Percentiles rank a stretch among this genome's conserved stretches.
These are phyloP conservation scores for Spodoptera litura DNA, from an alignment of 1,140 invertebrate species.

Conservation along the genomic window DNA sequence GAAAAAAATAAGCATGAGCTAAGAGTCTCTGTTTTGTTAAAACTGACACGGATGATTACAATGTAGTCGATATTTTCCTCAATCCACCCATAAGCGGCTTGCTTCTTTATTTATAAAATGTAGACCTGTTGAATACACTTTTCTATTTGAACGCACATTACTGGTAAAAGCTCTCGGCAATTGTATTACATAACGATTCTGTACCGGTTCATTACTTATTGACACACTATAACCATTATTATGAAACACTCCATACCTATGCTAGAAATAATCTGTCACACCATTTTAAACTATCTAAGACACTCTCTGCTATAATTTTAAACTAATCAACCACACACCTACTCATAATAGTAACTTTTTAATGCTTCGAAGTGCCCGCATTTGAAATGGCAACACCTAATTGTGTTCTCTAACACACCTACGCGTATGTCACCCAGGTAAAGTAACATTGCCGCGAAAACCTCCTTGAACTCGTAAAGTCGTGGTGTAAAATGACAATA, in stretches of 20 bases:
- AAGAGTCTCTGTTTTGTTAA: neutral
- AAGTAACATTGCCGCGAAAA: slow-evolving; percentile 9
- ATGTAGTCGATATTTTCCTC: slow-evolving; percentile 14
- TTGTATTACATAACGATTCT: too few species aligned
- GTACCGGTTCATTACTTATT: too few species aligned
- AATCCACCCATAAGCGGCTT: neutral
- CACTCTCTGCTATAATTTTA: too few species aligned
- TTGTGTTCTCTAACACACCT: neutral
- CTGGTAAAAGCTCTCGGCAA: too few species aligned
- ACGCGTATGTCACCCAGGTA: neutral
- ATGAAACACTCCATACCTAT: too few species aligned
- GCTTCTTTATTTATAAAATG: neutral
- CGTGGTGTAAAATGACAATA: slow-evolving; percentile 16
- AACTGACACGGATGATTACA: slow-evolving; percentile 1
- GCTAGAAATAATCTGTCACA: too few species aligned
- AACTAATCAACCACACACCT: too few species aligned
- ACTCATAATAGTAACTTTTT: neutral
- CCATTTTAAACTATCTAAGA: too few species aligned
- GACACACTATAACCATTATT: too few species aligned
- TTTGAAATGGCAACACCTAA: neutral
- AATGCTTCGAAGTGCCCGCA: neutral
- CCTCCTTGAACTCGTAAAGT: slow-evolving; percentile 29
- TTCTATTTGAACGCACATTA: too few species aligned
- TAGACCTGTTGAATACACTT: neutral
- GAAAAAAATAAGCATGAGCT: too few species aligned